phyloP scores from a whole-genome alignment of 37 sponge, comb jelly and placozoan species.

The Oopsacas minuta region DNA sequence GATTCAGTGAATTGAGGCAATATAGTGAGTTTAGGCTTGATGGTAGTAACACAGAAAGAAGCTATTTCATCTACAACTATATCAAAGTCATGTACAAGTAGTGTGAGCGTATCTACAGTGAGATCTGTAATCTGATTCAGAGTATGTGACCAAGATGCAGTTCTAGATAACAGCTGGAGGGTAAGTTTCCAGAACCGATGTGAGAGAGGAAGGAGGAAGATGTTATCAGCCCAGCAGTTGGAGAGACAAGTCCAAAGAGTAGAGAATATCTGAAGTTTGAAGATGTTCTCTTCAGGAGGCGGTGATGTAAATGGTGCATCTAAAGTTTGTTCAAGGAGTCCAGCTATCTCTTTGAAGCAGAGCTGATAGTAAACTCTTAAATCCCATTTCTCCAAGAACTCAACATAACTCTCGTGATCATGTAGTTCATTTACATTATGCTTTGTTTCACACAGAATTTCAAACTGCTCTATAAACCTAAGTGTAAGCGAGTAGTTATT shows the following conservation, averaged over 20 bases:
- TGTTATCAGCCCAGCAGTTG: conserved; percentile 60
- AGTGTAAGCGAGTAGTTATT: conserved; percentile 20
- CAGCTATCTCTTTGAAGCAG: conserved; percentile 84
- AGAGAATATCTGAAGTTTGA: conserved; percentile 37
- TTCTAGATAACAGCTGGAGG: conserved; percentile 45
- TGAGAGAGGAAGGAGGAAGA: conserved; percentile 45
- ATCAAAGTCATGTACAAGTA: background rate
- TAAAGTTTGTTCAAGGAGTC: conserved; percentile 39
- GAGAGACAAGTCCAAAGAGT: conserved; percentile 36
- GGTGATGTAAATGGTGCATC: conserved; percentile 25
- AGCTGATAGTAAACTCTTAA: conserved; percentile 96
- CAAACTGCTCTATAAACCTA: conserved; percentile 33
- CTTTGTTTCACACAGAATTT: conserved; percentile 13
- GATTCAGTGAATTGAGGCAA: background rate
- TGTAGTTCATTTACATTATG: background rate
- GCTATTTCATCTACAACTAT: background rate
- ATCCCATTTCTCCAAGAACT: conserved; percentile 86
- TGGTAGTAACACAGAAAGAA: background rate
- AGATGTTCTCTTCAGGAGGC: background rate
- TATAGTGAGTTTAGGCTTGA: background rate
- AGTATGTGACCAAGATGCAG: background rate
- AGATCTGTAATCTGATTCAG: background rate
- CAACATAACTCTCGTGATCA: conserved; percentile 32
- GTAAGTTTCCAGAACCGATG: conserved; percentile 94
- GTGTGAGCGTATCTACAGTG: background rate